phyloP scores from a whole-genome alignment of 1,140 invertebrate species.

The Drosophila sproati region DNA sequence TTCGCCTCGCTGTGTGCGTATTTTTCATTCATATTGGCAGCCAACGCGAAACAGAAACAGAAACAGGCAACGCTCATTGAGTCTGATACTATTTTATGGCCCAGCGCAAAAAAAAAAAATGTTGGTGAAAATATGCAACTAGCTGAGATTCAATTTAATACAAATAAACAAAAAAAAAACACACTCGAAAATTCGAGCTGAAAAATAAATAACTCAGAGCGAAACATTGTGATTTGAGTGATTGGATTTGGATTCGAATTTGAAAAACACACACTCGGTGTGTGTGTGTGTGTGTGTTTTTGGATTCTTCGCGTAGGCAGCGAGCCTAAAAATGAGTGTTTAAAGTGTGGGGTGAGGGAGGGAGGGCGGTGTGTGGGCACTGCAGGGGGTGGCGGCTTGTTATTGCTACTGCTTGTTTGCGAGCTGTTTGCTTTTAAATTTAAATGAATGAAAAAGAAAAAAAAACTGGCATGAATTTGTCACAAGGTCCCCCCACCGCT shows the following conservation, averaged over 20 bases:
- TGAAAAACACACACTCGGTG: not conserved
- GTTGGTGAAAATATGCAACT: constrained; percentile 53
- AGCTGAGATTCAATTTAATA: constrained; percentile 63
- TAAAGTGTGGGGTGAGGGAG: constrained; percentile 29
- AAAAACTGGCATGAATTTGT: constrained; percentile 77
- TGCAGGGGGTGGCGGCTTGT: constrained; percentile 49
- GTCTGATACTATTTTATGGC: constrained; percentile 44
- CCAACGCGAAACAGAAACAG: constrained; percentile 61
- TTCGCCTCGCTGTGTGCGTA: constrained; percentile 64
- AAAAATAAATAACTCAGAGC: constrained; percentile 43
- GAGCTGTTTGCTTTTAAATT: constrained; percentile 78
- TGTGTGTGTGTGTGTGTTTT: not conserved
- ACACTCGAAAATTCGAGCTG: constrained; percentile 37
- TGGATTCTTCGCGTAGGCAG: constrained; percentile 66
- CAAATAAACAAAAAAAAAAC: constrained; percentile 22
- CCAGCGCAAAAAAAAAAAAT: constrained; percentile 27
- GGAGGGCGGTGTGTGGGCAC: constrained; percentile 15
- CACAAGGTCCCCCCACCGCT: constrained; percentile 29
- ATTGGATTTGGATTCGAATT: constrained; percentile 31
- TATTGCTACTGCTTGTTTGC: constrained; percentile 45
- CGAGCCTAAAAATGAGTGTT: not conserved
- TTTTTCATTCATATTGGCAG: constrained; percentile 77
- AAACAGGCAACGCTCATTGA: constrained; percentile 34
- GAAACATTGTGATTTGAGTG: constrained; percentile 9
- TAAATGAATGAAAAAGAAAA: constrained; percentile 77